Evolutionary conservation across 1,140 invertebrate genomes (phyloP), one percentile per base, ranked within the genome.

Genomic region (Pseudobourletiella spinata): DNA sequence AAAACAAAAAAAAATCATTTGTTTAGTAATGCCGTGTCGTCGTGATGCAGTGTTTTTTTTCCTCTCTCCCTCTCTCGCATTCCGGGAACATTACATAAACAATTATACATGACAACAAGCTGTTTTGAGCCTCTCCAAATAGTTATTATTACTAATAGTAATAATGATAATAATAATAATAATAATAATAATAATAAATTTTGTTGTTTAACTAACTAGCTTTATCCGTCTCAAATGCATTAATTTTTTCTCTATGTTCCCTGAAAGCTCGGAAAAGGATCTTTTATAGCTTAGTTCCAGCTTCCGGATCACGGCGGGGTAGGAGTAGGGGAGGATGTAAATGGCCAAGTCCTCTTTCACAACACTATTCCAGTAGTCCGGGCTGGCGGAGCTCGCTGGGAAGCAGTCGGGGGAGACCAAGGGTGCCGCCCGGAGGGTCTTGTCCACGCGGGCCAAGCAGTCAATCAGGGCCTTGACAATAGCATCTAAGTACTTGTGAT

Each of bases 231-330:
- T 3, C 24, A 51, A 51, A 51, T 26, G 22, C 4, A 26, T 24
- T 6, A 51, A 6, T 51, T 51, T 51, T 26, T 14, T 15, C n/a
- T 51, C 28, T 26, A 51, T 51, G 24, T 26, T 51, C 2, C 4
- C 4, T 26, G 14, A 15, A 18, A 51, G 24, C 25, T 51, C 24
- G 8, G 3, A 6, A 6, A 26, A 6, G 8, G 48, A 51, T 25
- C 48, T 24, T 51, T 26, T 26, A 24, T 58, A 65, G 42, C 64
- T 61, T 29, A 46, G 15, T 32, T 59, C 43, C 30, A 65, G 24
- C 26, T 58, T 57, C 14, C 18, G 20, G 43, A 61, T 44, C 8
- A 65, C 59, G 26, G n/a, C 59, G 4, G 59, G 64, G 11, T 61
- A n/a, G 14, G 64, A 57, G 26, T 44, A 43, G 8, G 59, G 59